Percentiles rank a stretch among this genome's conserved stretches.
phyloP scores from a whole-genome alignment of 2,797 vertebrate species.

The Sebastes iracundus region DNA sequence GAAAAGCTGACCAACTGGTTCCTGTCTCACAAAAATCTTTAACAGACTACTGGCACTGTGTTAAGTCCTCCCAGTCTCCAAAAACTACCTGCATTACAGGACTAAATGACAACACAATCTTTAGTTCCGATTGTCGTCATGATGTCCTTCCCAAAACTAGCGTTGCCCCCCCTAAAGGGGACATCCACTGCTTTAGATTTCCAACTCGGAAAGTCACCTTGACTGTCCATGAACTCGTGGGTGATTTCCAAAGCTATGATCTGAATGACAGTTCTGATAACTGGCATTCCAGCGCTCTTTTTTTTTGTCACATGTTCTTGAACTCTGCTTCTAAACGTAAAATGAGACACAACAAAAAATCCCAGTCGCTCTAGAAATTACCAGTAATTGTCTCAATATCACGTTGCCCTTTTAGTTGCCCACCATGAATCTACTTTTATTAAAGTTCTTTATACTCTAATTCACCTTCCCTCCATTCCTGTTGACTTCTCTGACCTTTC shows the following conservation, averaged over 20 bases:
- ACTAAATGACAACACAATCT: not conserved
- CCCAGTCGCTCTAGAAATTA: not conserved
- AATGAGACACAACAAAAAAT: not conserved
- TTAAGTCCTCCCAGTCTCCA: not conserved
- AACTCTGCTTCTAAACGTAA: not conserved
- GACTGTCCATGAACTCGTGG: not conserved
- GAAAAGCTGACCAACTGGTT: not conserved
- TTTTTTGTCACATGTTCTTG: not conserved
- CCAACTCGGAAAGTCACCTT: not conserved
- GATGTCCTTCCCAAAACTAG: not conserved
- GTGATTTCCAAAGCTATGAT: not conserved
- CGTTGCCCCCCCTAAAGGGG: not conserved
- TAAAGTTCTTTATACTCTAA: not conserved
- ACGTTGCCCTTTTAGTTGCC: not conserved
- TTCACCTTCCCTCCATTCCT: not conserved
- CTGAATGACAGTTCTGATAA: not conserved
- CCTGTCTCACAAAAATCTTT: not conserved
- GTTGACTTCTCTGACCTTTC: slow-evolving; percentile 3
- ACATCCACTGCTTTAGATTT: not conserved
- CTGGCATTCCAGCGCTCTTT: not conserved
- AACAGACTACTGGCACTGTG: not conserved
- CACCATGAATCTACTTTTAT: not conserved
- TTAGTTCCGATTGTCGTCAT: not conserved
- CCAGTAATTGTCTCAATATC: not conserved
- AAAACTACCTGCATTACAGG: not conserved